phyloP scores from a whole-genome alignment of 2,113 vertebrate genomes.

The Mesocricetus auratus region DNA sequence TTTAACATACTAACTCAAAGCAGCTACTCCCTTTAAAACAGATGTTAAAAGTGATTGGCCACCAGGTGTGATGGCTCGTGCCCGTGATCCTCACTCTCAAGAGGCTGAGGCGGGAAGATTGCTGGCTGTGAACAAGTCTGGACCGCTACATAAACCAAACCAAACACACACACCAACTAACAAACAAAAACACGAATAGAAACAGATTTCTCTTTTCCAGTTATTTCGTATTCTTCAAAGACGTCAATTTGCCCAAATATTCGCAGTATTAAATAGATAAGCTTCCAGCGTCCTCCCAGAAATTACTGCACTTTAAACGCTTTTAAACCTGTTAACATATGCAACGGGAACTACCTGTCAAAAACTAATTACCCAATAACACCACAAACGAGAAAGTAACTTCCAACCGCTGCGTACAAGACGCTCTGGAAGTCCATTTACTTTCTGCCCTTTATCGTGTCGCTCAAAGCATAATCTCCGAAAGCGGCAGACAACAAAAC shows the following conservation, averaged over 20 bases:
- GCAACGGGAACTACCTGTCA: conserved; percentile 71
- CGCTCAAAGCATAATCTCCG: conserved; percentile 12
- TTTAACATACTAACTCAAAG: neutral
- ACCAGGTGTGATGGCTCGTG: neutral
- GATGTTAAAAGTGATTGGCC: neutral
- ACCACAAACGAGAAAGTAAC: conserved; percentile 57
- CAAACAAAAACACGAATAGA: neutral
- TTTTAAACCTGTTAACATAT: conserved; percentile 65
- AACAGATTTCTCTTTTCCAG: neutral
- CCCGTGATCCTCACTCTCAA: neutral
- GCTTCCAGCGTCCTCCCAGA: neutral
- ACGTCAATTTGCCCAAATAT: neutral
- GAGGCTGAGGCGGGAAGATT: neutral
- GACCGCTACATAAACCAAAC: neutral
- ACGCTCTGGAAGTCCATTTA: conserved; percentile 46
- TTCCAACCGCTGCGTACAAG: conserved; percentile 22
- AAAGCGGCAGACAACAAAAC: conserved; percentile 40
- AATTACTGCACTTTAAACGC: conserved; percentile 30
- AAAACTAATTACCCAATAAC: conserved; percentile 54
- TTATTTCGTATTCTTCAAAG: conserved; percentile 28
- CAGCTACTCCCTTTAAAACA: neutral
- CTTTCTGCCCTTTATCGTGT: neutral
- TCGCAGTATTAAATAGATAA: neutral
- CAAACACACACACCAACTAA: neutral
- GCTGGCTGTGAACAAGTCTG: neutral